Conservation (phyloP, 2,113 vertebrate species). For the Okapia johnstoni region DNA sequence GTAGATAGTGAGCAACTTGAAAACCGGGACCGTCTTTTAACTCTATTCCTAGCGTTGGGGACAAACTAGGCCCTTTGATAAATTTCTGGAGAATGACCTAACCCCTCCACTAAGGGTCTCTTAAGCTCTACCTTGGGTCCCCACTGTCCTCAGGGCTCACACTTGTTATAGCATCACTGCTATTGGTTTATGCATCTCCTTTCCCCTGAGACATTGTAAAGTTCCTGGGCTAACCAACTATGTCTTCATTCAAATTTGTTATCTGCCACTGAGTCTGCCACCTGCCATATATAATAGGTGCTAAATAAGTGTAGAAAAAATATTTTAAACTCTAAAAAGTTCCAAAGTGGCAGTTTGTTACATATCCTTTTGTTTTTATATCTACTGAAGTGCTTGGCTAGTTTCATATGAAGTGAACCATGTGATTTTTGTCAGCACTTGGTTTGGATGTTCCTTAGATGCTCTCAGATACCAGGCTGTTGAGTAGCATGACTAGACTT, state of each 20-base stretch:
- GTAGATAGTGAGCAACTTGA: not conserved
- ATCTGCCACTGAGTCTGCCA: not conserved
- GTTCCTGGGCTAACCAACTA: not conserved
- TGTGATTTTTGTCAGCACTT: not conserved
- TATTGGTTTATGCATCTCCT: not conserved
- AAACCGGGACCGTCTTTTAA: not conserved
- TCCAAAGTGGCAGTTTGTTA: not conserved
- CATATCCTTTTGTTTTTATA: not conserved
- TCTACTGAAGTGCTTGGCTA: not conserved
- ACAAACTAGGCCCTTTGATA: not conserved
- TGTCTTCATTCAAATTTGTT: not conserved
- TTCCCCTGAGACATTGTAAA: not conserved
- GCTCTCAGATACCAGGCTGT: not conserved
- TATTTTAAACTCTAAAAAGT: not conserved
- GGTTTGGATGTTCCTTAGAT: slow-evolving; percentile 6
- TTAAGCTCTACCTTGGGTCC: not conserved
- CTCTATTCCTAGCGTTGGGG: not conserved
- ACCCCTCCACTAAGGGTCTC: not conserved
- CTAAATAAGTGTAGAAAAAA: not conserved
- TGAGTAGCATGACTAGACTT: not conserved
- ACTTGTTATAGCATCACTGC: not conserved
- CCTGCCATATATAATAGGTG: not conserved
- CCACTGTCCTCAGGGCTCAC: not conserved
- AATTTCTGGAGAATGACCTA: not conserved
- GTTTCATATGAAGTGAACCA: not conserved